phyloP scores from a whole-genome alignment of 2,113 vertebrate species.

The Albula goreensis region DNA sequence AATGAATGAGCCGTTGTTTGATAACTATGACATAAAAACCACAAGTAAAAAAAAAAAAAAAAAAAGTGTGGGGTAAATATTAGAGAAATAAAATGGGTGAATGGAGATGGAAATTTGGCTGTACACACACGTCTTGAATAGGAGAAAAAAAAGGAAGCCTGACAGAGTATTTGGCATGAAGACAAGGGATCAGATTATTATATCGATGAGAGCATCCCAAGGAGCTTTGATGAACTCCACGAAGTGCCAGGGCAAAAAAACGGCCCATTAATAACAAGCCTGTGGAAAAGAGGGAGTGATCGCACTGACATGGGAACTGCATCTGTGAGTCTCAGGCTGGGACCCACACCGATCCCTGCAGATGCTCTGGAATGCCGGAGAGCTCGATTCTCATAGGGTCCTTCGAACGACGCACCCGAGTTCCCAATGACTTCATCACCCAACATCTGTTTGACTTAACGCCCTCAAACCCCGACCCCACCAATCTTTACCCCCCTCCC shows the following conservation, averaged over 20 bases:
- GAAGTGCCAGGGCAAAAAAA: neutral
- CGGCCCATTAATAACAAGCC: neutral
- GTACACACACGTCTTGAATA: too few relatives aligned
- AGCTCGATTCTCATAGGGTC: constrained; percentile 10
- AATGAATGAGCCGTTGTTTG: neutral
- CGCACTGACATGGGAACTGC: neutral
- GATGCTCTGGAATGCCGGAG: neutral
- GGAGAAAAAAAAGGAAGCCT: neutral
- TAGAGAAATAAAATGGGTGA: neutral
- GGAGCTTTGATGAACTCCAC: neutral
- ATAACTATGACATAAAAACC: neutral
- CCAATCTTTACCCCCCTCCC: constrained; percentile 25
- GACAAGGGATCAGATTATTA: neutral
- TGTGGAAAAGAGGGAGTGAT: neutral
- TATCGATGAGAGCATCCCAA: neutral
- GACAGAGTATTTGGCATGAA: neutral
- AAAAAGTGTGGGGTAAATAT: neutral
- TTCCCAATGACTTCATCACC: constrained; percentile 15
- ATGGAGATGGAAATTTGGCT: neutral
- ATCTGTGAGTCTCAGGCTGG: neutral
- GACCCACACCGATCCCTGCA: neutral
- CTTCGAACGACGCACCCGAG: neutral
- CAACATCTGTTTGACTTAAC: constrained; percentile 22
- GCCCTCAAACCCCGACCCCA: neutral
- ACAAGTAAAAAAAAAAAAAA: too few relatives aligned